phyloP scores from a whole-genome alignment of 2,797 vertebrate genomes.

The Centroberyx gerrardi region DNA sequence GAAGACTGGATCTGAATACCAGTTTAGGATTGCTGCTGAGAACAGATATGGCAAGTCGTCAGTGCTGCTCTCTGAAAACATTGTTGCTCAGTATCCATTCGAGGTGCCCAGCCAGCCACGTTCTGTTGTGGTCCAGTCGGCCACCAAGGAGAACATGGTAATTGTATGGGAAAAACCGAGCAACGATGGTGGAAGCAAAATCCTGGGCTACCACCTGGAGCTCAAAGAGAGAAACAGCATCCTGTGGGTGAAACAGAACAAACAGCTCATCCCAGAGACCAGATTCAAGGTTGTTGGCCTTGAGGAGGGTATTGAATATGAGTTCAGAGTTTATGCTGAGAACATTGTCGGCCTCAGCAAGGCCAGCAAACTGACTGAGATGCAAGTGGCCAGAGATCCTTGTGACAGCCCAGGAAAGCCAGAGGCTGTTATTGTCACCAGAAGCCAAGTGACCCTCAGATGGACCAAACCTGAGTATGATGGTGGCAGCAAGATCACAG shows the following conservation, averaged over 20 bases:
- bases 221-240: slow-evolving; percentile 98
- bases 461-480: slow-evolving; percentile 97
- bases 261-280: slow-evolving; percentile 93
- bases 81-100: slow-evolving; percentile 96
- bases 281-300: slow-evolving; percentile 93
- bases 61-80: slow-evolving; percentile 89
- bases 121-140: slow-evolving; percentile 89
- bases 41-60: slow-evolving; percentile 98
- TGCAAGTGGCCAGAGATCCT: slow-evolving; percentile 94
- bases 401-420: slow-evolving; percentile 96
- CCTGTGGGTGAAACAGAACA: slow-evolving; percentile 97
- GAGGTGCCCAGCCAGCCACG: slow-evolving; percentile 93
- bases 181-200: slow-evolving; percentile 96
- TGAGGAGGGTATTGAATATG: slow-evolving; percentile 99
- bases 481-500: slow-evolving; percentile 96
- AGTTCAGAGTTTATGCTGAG: slow-evolving; percentile 97
- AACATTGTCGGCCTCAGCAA: slow-evolving; percentile 97
- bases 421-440: slow-evolving; percentile 96
- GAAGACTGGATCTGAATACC: slow-evolving; percentile 96
- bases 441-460: slow-evolving; percentile 93
- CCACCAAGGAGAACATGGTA: slow-evolving; percentile 95
- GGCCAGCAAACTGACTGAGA: slow-evolving; percentile 93
- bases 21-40: slow-evolving; percentile 98
- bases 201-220: slow-evolving; percentile 96
- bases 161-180: slow-evolving; percentile 95